Evolutionary conservation across 2,113 vertebrate genomes (phyloP).

Genomic region (Cranoglanis bouderius): DNA sequence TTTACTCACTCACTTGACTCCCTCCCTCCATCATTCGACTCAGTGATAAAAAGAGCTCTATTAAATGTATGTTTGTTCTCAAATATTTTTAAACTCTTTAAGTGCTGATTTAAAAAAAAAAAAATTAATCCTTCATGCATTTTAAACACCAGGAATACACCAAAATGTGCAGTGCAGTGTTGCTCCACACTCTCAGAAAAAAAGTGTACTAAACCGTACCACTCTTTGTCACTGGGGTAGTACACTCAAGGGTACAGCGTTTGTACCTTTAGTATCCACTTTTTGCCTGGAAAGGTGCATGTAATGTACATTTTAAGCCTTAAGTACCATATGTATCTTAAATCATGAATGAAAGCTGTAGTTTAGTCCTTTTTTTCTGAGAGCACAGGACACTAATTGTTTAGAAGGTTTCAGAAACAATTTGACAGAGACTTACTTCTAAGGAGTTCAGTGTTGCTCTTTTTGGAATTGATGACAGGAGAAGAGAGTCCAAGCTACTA

Average conservation of each 20-base stretch:
- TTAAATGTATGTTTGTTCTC: not conserved
- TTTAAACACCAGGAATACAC: not conserved
- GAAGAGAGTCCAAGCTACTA: not conserved
- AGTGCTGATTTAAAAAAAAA: not conserved
- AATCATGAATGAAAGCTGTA: not conserved
- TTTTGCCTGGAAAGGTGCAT: not conserved
- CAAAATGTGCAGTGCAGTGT: not conserved
- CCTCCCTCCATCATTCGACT: not conserved
- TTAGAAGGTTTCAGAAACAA: not conserved
- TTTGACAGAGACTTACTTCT: not conserved
- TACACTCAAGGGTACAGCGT: not conserved
- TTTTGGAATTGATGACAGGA: not conserved
- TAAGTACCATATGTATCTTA: not conserved
- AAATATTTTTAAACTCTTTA: not conserved
- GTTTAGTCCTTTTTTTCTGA: not conserved
- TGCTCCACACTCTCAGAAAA: not conserved
- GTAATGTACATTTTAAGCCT: not conserved
- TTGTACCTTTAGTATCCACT: not conserved
- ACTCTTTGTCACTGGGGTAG: not conserved
- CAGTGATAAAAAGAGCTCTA: not conserved
- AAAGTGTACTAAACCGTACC: not conserved
- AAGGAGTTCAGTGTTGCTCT: not conserved
- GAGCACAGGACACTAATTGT: not conserved
- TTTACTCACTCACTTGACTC: not conserved
- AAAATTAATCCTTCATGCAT: too few species aligned